A percentile compares a stretch with the other conserved stretches of the same genome.
Conservation (phyloP, 2,888 invertebrate species). For the Drosophila mayaguana region DNA sequence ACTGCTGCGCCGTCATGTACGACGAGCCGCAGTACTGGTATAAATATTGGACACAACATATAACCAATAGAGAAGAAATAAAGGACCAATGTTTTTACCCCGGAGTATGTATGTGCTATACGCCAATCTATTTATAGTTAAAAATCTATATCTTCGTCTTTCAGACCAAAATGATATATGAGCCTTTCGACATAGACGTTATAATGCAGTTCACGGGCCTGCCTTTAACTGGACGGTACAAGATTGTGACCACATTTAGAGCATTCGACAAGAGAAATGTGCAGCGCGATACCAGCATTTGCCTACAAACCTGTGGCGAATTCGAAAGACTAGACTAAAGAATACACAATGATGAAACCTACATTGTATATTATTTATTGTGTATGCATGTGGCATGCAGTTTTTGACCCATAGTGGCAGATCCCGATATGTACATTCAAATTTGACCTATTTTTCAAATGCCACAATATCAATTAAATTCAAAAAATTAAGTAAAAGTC, state of each 20-base stretch:
- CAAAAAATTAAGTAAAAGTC: too few relatives aligned
- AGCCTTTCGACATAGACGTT: not conserved
- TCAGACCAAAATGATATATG: slow-evolving; percentile 19
- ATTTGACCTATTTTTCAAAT: too few relatives aligned
- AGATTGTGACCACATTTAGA: accelerated
- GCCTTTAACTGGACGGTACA: slow-evolving; percentile 4
- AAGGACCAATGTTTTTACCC: slow-evolving; percentile 25
- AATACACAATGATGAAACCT: too few relatives aligned
- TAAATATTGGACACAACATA: slow-evolving; percentile 14
- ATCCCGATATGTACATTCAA: too few relatives aligned
- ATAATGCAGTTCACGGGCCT: not conserved
- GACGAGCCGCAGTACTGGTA: slow-evolving; percentile 29
- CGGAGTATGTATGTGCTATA: slow-evolving; percentile 26
- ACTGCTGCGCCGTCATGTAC: slow-evolving; percentile 10
- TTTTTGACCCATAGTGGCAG: too few relatives aligned
- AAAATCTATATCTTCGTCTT: not conserved
- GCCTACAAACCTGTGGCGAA: not conserved
- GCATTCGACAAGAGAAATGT: not conserved
- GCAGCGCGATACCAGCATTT: slow-evolving; percentile 1
- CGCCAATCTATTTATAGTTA: not conserved
- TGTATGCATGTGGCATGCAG: too few relatives aligned
- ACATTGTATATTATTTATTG: too few relatives aligned
- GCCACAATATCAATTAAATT: too few relatives aligned
- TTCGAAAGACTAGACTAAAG: not conserved
- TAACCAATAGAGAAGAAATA: slow-evolving; percentile 24